Evolutionary conservation across 2,888 invertebrate species (phyloP).

Genomic region (Cheilosia grossa): DNA sequence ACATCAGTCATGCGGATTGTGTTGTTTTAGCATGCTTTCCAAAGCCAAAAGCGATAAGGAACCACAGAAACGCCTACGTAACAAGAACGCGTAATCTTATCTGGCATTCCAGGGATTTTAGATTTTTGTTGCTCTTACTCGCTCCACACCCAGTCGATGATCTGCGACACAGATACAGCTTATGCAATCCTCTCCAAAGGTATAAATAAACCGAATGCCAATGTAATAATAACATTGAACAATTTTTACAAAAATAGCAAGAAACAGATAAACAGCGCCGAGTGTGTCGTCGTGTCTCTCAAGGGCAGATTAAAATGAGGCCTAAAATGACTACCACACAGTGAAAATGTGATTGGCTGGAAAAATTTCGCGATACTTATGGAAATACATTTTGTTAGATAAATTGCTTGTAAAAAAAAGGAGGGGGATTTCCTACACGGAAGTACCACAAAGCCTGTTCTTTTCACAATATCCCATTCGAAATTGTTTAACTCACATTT

Average conservation of each 20-base stretch:
- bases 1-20: constrained; percentile 50
- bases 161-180: constrained; percentile 21
- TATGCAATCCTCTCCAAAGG: constrained; percentile 67
- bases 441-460: constrained; percentile 7
- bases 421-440: neutral
- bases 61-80: constrained; percentile 26
- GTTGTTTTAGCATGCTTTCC: neutral
- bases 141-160: neutral
- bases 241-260: constrained; percentile 65
- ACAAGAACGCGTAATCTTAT: constrained; percentile 51
- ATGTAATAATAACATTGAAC: constrained; percentile 55
- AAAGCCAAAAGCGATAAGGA: neutral
- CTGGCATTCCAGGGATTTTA: constrained; percentile 27
- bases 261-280: constrained; percentile 17
- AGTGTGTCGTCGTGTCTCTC: neutral
- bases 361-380: neutral
- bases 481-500: constrained; percentile 48
- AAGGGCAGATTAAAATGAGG: constrained; percentile 27
- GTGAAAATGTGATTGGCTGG: constrained; percentile 27
- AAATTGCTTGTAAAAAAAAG: neutral
- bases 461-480: constrained; percentile 36
- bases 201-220: constrained; percentile 47
- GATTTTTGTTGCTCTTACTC: neutral
- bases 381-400: neutral
- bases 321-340: neutral